Conservation (phyloP, 92 coral and sea anemone genomes). For the Actinernus sp. region DNA sequence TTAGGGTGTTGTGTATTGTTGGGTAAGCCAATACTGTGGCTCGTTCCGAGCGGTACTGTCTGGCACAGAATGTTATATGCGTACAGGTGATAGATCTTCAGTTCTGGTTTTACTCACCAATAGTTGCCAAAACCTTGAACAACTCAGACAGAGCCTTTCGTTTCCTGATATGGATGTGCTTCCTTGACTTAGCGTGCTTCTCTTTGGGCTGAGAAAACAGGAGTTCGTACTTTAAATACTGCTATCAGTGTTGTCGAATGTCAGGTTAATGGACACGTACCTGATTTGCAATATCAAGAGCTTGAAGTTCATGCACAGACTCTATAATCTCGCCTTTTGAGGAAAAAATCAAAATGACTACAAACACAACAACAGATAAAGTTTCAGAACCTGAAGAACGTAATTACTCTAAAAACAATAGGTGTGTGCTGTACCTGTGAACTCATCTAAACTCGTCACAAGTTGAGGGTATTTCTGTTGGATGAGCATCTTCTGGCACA, state of each 20-base stretch:
- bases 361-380: background rate
- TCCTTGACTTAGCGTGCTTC: conserved; percentile 70
- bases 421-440: conserved; percentile 66
- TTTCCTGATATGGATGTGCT: conserved; percentile 91
- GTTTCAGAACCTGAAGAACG: background rate
- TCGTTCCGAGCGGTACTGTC: too few species aligned
- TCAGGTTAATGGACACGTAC: conserved; percentile 33
- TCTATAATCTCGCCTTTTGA: conserved; percentile 75
- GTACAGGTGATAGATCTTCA: too few species aligned
- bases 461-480: conserved; percentile 47
- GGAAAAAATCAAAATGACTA: background rate
- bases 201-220: conserved; percentile 76
- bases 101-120: too few species aligned
- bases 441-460: conserved; percentile 61
- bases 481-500: conserved; percentile 49
- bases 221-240: background rate
- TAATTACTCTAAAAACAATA: background rate
- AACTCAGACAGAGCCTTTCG: conserved; percentile 90
- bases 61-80: too few species aligned
- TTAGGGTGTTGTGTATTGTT: too few species aligned
- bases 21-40: too few species aligned
- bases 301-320: conserved; percentile 74
- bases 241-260: too few species aligned
- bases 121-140: conserved; percentile 76
- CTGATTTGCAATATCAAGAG: conserved; percentile 82